A percentile compares a stretch with the other conserved stretches of the same genome.
Conservation (phyloP, 2,797 vertebrate genomes). For the Chiroxiphia lanceolata region DNA sequence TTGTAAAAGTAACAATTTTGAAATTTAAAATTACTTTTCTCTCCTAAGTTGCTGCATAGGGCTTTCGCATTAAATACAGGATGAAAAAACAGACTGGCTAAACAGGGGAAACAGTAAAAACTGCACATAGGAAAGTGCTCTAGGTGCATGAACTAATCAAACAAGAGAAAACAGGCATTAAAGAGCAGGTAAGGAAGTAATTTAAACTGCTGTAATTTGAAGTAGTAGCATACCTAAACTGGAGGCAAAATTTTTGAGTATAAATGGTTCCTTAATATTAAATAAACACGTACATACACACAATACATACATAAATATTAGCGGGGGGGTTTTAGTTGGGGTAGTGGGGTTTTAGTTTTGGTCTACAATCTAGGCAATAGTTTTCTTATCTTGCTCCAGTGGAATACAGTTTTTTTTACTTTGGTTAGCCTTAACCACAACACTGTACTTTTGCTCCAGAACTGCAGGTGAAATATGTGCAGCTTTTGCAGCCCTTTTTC, state of each 20-base stretch:
- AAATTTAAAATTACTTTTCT: neutral
- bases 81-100: neutral
- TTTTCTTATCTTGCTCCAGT: neutral
- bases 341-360: neutral
- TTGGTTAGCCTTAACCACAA: neutral
- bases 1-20: neutral
- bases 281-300: neutral
- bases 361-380: neutral
- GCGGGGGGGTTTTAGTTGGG: neutral
- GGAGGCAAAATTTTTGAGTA: neutral
- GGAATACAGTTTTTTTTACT: neutral
- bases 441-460: neutral
- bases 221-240: neutral
- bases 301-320: neutral
- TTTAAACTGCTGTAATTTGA: constrained; percentile 12
- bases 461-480: neutral
- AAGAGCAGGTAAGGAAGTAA: neutral
- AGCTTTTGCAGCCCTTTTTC: neutral
- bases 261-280: neutral
- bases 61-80: neutral
- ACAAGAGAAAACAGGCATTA: neutral
- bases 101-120: constrained; percentile 16
- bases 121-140: neutral
- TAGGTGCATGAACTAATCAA: constrained; percentile 12
- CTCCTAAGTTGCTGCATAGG: neutral